These are phyloP conservation scores for Erithacus rubecula DNA, from an alignment of 2,797 vertebrate species.

Conservation along the genomic window DNA sequence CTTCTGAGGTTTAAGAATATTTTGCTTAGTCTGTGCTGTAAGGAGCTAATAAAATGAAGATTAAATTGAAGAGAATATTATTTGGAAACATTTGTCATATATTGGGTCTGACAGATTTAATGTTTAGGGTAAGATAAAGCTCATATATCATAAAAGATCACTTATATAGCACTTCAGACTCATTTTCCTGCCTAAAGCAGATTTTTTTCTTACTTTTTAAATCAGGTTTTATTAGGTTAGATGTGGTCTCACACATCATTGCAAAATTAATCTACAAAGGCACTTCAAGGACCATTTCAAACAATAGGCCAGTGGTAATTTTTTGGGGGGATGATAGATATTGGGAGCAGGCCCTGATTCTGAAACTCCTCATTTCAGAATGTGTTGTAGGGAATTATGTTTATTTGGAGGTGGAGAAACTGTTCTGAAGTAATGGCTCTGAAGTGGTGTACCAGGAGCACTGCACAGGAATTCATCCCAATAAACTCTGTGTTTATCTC, in stretches of 20 bases:
- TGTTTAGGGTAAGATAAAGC: not conserved
- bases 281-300: not conserved
- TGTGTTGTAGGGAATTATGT: not conserved
- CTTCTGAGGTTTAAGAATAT: not conserved
- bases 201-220: not conserved
- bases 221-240: not conserved
- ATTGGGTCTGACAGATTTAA: not conserved
- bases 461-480: not conserved
- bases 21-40: not conserved
- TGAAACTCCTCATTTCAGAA: not conserved
- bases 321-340: not conserved
- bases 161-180: not conserved
- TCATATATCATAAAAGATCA: not conserved
- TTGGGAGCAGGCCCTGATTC: not conserved
- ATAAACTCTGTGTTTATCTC: not conserved
- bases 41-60: not conserved
- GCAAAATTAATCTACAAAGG: not conserved
- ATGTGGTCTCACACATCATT: not conserved
- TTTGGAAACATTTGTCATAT: not conserved
- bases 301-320: not conserved
- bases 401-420: not conserved
- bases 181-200: not conserved
- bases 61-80: not conserved
- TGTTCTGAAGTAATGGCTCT: not conserved
- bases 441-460: not conserved